Percentiles rank a stretch among this genome's conserved stretches.
Conservation (phyloP, 2,888 invertebrate genomes). For the Altica lythri region DNA sequence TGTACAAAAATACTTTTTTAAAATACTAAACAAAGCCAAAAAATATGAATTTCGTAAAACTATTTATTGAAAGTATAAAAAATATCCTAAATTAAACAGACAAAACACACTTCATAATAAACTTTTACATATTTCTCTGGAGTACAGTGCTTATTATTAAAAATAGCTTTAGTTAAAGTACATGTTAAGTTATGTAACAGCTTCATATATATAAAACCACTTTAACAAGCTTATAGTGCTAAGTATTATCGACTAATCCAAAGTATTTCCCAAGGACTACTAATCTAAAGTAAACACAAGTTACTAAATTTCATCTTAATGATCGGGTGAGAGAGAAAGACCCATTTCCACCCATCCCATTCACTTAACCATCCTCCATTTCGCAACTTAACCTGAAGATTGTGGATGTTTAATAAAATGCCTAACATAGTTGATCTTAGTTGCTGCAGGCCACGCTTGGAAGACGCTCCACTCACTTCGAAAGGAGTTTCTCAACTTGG, state of each 20-base stretch:
- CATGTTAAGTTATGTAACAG: no score
- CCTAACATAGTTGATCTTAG: slow-evolving; percentile 54
- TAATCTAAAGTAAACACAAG: slow-evolving; percentile 27
- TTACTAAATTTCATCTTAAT: slow-evolving; percentile 35
- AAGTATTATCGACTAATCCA: slow-evolving; percentile 3
- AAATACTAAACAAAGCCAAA: no score
- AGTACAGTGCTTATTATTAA: no score
- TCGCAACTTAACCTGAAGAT: slow-evolving; percentile 53
- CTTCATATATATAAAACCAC: no score
- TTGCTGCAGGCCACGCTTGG: slow-evolving; percentile 44
- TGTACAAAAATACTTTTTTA: no score
- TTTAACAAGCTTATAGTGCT: background rate
- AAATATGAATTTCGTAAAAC: no score
- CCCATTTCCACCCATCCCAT: slow-evolving; percentile 21
- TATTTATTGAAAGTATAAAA: no score
- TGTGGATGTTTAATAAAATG: slow-evolving; percentile 55
- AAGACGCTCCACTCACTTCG: slow-evolving; percentile 53
- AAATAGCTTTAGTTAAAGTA: no score
- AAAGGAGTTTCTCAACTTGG: slow-evolving; percentile 43
- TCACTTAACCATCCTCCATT: slow-evolving; percentile 39
- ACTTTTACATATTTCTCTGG: no score
- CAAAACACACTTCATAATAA: no score
- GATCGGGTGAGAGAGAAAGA: slow-evolving; percentile 30
- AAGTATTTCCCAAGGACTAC: slow-evolving; percentile 15
- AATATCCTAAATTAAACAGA: no score